Percentiles rank a stretch among this genome's conserved stretches.
phyloP scores from a whole-genome alignment of 2,888 invertebrate genomes.

The Eupithecia inturbata region DNA sequence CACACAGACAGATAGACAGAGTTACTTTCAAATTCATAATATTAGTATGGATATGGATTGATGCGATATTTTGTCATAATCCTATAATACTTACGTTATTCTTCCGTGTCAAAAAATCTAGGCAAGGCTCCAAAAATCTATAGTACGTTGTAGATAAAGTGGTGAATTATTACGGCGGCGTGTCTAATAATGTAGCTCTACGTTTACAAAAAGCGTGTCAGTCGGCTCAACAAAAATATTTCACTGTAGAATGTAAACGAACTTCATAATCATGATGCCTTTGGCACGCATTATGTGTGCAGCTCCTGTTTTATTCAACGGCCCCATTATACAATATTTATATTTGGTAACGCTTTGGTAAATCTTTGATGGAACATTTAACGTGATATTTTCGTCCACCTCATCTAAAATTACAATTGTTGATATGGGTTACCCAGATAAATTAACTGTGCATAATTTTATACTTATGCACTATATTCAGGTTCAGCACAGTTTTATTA shows the following conservation, averaged over 20 bases:
- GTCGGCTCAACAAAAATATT: neutral
- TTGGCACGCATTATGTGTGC: slow-evolving; percentile 17
- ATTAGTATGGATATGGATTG: too few relatives aligned
- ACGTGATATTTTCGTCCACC: slow-evolving; percentile 12
- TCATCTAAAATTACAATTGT: slow-evolving; percentile 21
- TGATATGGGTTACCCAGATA: neutral
- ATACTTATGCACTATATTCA: neutral
- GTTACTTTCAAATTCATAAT: too few relatives aligned
- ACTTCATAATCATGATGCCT: slow-evolving; percentile 8
- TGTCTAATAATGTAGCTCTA: neutral
- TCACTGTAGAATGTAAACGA: neutral
- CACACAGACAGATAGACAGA: too few relatives aligned
- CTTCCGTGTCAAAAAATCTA: neutral
- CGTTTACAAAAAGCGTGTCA: neutral
- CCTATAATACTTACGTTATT: neutral
- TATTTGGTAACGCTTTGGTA: slow-evolving; percentile 21
- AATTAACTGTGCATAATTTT: neutral
- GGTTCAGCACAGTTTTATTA: neutral
- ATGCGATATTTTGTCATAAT: neutral
- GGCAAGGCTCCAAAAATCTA: neutral
- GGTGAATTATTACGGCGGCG: neutral
- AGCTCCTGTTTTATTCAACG: slow-evolving; percentile 7
- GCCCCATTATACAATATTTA: slow-evolving; percentile 23
- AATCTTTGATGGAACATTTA: slow-evolving; percentile 23
- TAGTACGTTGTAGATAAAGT: neutral